Percentiles rank a stretch among this genome's conserved stretches.
Conservation (phyloP, 2,113 vertebrate genomes). For the Nannobrachium achirus region DNA sequence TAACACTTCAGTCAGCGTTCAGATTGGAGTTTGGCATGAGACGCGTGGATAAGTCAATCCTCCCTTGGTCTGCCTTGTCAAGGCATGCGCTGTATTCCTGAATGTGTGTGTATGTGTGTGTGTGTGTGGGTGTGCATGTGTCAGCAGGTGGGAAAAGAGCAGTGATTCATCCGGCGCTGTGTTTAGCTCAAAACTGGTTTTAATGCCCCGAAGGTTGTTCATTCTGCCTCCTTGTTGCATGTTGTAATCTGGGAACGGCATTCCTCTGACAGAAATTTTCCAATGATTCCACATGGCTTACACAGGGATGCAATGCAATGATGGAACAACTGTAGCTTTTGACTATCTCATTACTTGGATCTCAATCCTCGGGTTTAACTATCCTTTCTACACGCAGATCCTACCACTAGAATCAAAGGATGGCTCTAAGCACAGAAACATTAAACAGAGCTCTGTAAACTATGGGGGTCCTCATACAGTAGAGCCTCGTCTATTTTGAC, state of each 20-base stretch:
- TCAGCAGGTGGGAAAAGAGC: neutral
- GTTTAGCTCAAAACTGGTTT: constrained; percentile 44
- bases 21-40: constrained; percentile 24
- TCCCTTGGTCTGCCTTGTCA: constrained; percentile 6
- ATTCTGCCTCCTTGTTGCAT: constrained; percentile 2
- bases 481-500: neutral
- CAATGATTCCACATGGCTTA: constrained; percentile 23
- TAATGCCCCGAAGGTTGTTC: constrained; percentile 29
- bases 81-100: constrained; percentile 22
- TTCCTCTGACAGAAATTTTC: constrained; percentile 31
- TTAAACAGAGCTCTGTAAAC: constrained; percentile 8
- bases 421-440: neutral
- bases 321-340: neutral
- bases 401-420: neutral
- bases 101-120: constrained; percentile 4
- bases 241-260: constrained; percentile 24
- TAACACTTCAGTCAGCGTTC: accelerated
- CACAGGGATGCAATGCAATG: neutral
- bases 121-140: neutral
- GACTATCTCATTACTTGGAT: constrained; percentile 1
- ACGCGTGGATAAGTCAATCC: constrained; percentile 2
- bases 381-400: neutral
- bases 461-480: neutral
- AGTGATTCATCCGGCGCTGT: neutral
- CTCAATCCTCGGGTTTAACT: neutral